Evolutionary conservation across 2,888 invertebrate genomes (phyloP).

Genomic region (Machimus atricapillus): DNA sequence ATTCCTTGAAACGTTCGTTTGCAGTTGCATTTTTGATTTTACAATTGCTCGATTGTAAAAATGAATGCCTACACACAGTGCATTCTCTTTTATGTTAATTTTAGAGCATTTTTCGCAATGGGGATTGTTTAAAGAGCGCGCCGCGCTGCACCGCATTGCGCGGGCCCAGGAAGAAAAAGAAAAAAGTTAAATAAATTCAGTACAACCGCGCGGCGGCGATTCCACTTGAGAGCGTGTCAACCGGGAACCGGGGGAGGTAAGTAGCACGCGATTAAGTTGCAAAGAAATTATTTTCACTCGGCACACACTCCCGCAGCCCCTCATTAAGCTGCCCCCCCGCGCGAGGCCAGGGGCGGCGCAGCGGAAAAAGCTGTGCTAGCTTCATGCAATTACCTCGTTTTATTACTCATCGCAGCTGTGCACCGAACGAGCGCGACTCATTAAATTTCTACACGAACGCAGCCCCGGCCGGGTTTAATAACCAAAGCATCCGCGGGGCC

Average conservation of each 20-base stretch:
- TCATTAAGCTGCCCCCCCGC: not conserved
- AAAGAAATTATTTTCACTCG: slow-evolving; percentile 27
- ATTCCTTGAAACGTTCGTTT: slow-evolving; percentile 7
- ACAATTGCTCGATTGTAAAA: slow-evolving; percentile 8
- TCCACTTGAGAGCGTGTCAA: not conserved
- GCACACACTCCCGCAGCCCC: not conserved
- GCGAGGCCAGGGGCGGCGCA: not conserved
- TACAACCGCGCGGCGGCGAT: not conserved
- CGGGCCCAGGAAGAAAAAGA: not conserved
- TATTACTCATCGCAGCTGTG: slow-evolving; percentile 7
- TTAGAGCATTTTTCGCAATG: slow-evolving; percentile 1
- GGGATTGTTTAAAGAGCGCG: not conserved
- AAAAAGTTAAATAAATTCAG: not conserved
- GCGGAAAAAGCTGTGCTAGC: not conserved
- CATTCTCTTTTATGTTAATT: slow-evolving; percentile 29
- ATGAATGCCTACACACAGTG: not conserved
- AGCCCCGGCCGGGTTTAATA: not conserved
- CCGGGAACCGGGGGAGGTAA: not conserved
- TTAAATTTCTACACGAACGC: slow-evolving; percentile 24
- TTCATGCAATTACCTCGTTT: slow-evolving; percentile 14
- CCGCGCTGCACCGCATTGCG: not conserved
- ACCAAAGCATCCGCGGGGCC: not conserved
- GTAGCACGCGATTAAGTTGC: not conserved
- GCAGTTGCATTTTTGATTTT: slow-evolving; percentile 23
- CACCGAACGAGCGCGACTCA: not conserved